phyloP scores from a whole-genome alignment of 2,113 vertebrate species.

The Sitta europaea region DNA sequence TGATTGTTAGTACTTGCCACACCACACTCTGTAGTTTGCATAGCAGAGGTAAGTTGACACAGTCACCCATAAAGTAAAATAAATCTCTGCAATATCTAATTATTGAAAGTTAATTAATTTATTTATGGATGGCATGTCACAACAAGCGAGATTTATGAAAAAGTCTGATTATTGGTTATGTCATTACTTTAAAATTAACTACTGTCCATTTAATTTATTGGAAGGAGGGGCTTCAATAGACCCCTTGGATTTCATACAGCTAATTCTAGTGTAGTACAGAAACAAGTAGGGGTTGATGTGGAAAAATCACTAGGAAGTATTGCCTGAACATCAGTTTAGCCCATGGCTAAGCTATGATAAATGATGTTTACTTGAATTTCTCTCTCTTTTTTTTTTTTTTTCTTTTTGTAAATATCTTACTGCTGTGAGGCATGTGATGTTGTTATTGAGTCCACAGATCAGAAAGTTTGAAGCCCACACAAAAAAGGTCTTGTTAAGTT shows the following conservation, averaged over 20 bases:
- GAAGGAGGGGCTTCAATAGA: neutral
- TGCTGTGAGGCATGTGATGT: neutral
- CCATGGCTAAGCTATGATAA: neutral
- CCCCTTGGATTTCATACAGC: neutral
- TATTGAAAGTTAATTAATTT: neutral
- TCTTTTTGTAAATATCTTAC: neutral
- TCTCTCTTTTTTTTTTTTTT: neutral
- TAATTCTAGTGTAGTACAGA: neutral
- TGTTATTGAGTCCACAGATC: neutral
- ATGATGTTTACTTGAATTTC: neutral
- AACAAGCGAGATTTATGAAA: neutral
- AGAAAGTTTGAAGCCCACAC: neutral
- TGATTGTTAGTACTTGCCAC: neutral
- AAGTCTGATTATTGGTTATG: neutral
- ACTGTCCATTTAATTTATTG: neutral
- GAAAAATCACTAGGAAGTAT: neutral
- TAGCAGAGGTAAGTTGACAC: neutral
- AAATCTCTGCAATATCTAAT: neutral
- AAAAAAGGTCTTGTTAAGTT: neutral
- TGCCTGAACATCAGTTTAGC: neutral
- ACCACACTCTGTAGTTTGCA: neutral
- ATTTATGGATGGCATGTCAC: neutral
- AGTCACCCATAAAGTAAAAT: neutral
- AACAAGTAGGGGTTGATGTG: neutral
- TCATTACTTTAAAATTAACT: neutral